These are phyloP conservation scores for Benitochromis conjunctus DNA, from an alignment of 2,113 vertebrate species.

Conservation along the genomic window DNA sequence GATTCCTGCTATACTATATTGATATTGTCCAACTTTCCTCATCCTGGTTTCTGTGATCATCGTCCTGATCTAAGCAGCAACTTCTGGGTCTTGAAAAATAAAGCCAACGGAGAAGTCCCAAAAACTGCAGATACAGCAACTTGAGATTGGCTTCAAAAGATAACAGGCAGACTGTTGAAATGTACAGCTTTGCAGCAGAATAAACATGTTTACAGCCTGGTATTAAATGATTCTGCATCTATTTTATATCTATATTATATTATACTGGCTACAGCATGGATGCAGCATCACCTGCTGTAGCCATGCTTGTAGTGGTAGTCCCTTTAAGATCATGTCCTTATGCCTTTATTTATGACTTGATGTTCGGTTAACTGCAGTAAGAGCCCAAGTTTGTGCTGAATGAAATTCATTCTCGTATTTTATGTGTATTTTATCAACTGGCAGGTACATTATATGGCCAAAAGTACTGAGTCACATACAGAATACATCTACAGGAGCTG, in stretches of 20 bases:
- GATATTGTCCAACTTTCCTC: neutral
- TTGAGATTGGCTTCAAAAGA: neutral
- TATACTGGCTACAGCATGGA: no score
- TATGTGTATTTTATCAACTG: neutral
- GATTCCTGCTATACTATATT: neutral
- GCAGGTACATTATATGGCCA: neutral
- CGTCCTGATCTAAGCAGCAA: neutral
- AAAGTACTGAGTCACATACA: neutral
- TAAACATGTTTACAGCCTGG: neutral
- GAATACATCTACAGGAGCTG: neutral
- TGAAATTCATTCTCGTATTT: neutral
- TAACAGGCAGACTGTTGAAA: neutral
- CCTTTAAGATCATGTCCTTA: accelerated
- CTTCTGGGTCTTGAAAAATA: neutral
- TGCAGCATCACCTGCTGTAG: no score
- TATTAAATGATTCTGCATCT: no score
- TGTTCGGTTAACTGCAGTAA: neutral
- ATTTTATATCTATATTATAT: no score
- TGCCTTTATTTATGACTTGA: neutral
- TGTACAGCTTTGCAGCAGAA: neutral
- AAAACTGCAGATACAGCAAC: neutral
- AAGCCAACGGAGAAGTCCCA: accelerated
- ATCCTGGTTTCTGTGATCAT: neutral
- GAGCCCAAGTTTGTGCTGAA: neutral
- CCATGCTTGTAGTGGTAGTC: neutral